A percentile compares a stretch with the other conserved stretches of the same genome.
phyloP scores from a whole-genome alignment of 2,888 invertebrate genomes.

The Agrotis clavis region DNA sequence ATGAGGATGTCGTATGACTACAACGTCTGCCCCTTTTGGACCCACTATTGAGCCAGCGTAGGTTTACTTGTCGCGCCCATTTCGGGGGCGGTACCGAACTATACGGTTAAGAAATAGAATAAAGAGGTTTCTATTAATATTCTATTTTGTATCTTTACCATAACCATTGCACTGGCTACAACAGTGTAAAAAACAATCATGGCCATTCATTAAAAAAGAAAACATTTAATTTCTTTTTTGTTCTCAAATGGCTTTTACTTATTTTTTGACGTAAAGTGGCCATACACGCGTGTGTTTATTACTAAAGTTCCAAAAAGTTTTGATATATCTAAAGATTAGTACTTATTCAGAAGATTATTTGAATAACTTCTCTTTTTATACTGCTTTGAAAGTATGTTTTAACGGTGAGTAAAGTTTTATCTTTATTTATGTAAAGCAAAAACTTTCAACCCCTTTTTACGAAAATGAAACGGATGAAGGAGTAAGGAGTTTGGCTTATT shows the following conservation, averaged over 20 bases:
- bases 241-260: conserved; percentile 12
- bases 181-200: neutral
- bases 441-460: too few relatives aligned
- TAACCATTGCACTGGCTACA: neutral
- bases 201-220: neutral
- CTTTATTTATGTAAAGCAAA: neutral
- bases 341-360: neutral
- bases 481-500: too few relatives aligned
- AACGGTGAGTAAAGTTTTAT: conserved; percentile 9
- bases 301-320: conserved; percentile 23
- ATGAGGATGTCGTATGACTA: too few relatives aligned
- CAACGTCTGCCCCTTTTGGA: too few relatives aligned
- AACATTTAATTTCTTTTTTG: neutral
- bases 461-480: too few relatives aligned
- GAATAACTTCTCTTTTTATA: neutral
- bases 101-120: too few relatives aligned
- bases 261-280: conserved; percentile 16
- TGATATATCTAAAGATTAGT: conserved; percentile 2
- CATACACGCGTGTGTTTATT: neutral
- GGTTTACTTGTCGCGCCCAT: too few relatives aligned
- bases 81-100: too few relatives aligned
- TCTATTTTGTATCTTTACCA: neutral
- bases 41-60: too few relatives aligned
- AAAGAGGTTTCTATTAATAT: too few relatives aligned
- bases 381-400: conserved; percentile 8